These are phyloP conservation scores for Drosophila kohkoa DNA, from an alignment of 1,140 invertebrate species.

Conservation along the genomic window DNA sequence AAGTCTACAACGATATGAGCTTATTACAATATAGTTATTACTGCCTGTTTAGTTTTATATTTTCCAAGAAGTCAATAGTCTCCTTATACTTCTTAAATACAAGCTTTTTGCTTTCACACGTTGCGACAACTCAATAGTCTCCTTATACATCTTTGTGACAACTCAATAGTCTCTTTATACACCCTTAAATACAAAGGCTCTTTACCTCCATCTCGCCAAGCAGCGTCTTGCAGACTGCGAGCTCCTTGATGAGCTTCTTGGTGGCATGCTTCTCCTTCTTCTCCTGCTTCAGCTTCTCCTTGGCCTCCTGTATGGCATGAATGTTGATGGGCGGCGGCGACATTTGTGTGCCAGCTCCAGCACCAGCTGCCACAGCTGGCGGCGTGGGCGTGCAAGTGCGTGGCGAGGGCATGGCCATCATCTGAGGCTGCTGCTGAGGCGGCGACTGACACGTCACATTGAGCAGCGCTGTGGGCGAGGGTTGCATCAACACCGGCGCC, in stretches of 20 bases:
- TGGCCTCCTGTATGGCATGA: constrained; percentile 79
- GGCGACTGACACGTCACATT: constrained; percentile 70
- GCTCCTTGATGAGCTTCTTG: constrained; percentile 92
- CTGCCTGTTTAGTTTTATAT: too few species aligned
- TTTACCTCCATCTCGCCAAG: constrained; percentile 84
- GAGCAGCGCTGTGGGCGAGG: constrained; percentile 85
- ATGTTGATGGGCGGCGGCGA: constrained; percentile 74
- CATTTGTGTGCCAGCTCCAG: constrained; percentile 48
- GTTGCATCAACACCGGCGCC: constrained; percentile 72
- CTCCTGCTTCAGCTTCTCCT: constrained; percentile 85
- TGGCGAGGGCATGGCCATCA: constrained; percentile 69
- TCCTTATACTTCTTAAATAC: too few species aligned
- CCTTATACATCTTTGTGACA: too few species aligned
- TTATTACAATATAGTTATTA: too few species aligned
- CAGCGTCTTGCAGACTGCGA: constrained; percentile 89
- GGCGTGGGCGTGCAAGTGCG: constrained; percentile 55
- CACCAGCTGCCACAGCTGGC: constrained; percentile 13
- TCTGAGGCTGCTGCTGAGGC: constrained; percentile 48
- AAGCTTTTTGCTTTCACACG: too few species aligned
- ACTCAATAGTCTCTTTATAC: too few species aligned
- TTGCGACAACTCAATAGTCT: too few species aligned
- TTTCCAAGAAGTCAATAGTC: too few species aligned
- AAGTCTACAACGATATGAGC: too few species aligned
- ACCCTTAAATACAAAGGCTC: too few species aligned
- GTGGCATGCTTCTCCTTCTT: constrained; percentile 89